Percentiles rank a stretch among this genome's conserved stretches.
Evolutionary conservation across 2,888 invertebrate species (phyloP).

Genomic region (Gari tellinella): DNA sequence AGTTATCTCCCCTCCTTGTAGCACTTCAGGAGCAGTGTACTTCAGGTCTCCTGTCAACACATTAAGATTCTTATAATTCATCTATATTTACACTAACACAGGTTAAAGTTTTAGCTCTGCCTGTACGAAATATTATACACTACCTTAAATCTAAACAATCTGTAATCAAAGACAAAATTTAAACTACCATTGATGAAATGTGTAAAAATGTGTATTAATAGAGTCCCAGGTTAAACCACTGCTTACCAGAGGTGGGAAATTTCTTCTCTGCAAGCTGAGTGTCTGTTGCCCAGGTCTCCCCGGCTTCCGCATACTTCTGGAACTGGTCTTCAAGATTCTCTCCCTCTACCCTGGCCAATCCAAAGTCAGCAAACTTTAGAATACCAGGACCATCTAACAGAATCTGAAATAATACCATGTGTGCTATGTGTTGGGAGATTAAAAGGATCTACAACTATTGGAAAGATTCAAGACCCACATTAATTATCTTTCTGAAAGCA

Average conservation of each 20-base stretch:
- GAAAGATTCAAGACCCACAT: no score
- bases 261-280: conserved; percentile 69
- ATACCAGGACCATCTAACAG: conserved; percentile 83
- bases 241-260: conserved; percentile 69
- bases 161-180: no score
- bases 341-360: conserved; percentile 82
- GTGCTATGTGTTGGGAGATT: not conserved
- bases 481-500: no score
- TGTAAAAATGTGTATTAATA: no score
- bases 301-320: conserved; percentile 81
- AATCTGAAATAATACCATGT: conserved; percentile 70
- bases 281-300: conserved; percentile 75
- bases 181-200: no score
- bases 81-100: no score
- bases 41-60: conserved; percentile 56
- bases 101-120: no score
- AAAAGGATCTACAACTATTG: no score
- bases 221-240: no score
- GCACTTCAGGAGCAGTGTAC: conserved; percentile 83
- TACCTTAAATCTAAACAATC: no score
- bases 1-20: conserved; percentile 77
- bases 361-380: conserved; percentile 84
- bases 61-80: not conserved
- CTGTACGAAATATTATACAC: no score
- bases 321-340: conserved; percentile 83